Percentiles rank a stretch among this genome's conserved stretches.
Conservation (phyloP, 2,797 vertebrate genomes). For the Esox masquinongy region DNA sequence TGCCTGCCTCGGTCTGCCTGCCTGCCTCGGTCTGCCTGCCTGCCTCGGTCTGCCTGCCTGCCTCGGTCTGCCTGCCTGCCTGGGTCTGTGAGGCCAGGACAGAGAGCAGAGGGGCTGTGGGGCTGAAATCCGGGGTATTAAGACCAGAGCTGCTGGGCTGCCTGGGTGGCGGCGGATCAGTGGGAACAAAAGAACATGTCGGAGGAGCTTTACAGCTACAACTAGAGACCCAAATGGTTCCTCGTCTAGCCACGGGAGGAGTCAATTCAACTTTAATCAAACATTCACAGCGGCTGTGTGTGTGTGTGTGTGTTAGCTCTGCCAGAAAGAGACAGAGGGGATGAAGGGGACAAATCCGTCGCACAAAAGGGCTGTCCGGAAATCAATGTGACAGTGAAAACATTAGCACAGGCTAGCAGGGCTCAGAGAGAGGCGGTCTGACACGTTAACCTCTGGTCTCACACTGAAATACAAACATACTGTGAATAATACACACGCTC, state of each 20-base stretch:
- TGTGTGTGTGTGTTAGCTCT: constrained; percentile 33
- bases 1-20: too few relatives aligned
- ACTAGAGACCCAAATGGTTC: constrained; percentile 82
- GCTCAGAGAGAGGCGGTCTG: constrained; percentile 85
- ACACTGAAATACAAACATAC: too few relatives aligned
- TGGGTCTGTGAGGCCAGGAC: constrained; percentile 58
- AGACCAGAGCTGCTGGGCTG: constrained; percentile 78
- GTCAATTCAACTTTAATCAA: constrained; percentile 96
- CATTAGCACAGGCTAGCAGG: constrained; percentile 90
- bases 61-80: constrained; percentile 65
- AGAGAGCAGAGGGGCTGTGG: background rate
- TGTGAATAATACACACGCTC: constrained; percentile 4
- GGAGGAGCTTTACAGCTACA: constrained; percentile 81
- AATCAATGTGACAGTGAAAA: constrained; percentile 94
- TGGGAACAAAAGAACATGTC: constrained; percentile 87
- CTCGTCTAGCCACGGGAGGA: constrained; percentile 77
- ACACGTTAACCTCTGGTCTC: background rate
- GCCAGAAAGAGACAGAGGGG: constrained; percentile 63
- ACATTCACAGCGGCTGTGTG: constrained; percentile 78
- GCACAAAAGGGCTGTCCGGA: constrained; percentile 85
- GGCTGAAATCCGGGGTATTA: constrained; percentile 82
- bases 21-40: too few relatives aligned
- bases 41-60: too few relatives aligned
- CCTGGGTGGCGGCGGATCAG: constrained; percentile 86
- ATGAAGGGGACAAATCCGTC: constrained; percentile 78